A percentile compares a stretch with the other conserved stretches of the same genome.
Evolutionary conservation across 2,113 vertebrate genomes (phyloP).

Genomic region (Ptyas mucosa): DNA sequence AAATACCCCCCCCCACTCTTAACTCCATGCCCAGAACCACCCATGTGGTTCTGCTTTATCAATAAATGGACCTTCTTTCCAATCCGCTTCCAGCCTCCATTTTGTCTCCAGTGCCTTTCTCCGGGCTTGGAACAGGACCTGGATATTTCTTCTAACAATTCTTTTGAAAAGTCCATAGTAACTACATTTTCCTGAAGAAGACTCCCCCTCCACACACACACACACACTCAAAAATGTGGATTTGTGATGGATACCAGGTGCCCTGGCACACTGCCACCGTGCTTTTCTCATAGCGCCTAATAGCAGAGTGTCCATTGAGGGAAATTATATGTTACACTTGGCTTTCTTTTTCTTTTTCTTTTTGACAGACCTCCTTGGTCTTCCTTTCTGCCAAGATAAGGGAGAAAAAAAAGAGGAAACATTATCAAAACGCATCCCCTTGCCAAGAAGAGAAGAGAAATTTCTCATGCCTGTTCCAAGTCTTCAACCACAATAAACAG

Average conservation of each 20-base stretch:
- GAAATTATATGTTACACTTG: neutral
- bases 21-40: no score
- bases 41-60: no score
- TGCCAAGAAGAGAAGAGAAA: neutral
- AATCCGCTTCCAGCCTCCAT: no score
- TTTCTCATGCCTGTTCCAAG: neutral
- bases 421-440: neutral
- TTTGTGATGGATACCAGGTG: neutral
- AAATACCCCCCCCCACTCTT: no score
- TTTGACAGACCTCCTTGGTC: neutral
- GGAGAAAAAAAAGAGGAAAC: fast-evolving
- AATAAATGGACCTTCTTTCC: no score
- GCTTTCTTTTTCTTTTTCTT: neutral
- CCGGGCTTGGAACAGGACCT: no score
- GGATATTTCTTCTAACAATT: no score
- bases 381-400: neutral
- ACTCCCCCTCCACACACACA: fast-evolving
- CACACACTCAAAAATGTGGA: no score
- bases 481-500: neutral
- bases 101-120: no score
- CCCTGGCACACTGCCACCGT: neutral
- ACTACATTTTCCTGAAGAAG: neutral
- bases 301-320: neutral
- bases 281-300: neutral
- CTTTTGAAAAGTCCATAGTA: fast-evolving